Base-by-base conservation (phyloP, 1,140 invertebrate species). In the Zaprionus davidi region DNA sequence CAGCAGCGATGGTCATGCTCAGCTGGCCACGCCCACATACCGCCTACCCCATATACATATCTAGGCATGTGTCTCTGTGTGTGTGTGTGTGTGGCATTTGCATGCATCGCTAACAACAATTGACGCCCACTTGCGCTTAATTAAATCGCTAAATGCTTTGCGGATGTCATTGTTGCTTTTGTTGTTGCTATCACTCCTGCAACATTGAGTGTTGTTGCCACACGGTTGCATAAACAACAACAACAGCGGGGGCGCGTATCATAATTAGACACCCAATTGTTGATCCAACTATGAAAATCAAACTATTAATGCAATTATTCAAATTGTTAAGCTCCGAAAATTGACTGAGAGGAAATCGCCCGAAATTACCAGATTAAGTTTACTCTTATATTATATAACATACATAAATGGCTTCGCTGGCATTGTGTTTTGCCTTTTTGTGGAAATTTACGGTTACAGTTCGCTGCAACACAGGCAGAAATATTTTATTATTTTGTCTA, bases 131-230 rank as follows among this genome's bases (percentile, higher is more conserved):
- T 87, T 78, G 70, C 68, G 84, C 78, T 79, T 90, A 88, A 87
- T 87, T 87, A 81, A 87, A 79, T 65, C 70, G 70, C 84, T 87
- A 87, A 84, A 87, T 83, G 68, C 70, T 72, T 55, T 58, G 81
- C 78, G 78, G 72, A 74, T 82, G 66, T 76, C 80, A 66, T 67
- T 79, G 53, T 73, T 73, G 51, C 6, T 55, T 17, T 53, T 49
- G 9, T 15, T 51, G 46, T 51, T 46, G 38, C 7, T 63, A 28
- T 55, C 24, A 31, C 4, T 20, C 12, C 31, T 11, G 66, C 81
- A 77, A 63, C 15, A 17, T 34, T 7, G 51, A 58, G n/a, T 63
- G 49, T 28, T 34, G 31, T 34, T 34, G 59, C 72, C 36, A 66
- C 60, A 51, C 34, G 44, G 28, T 17, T 70, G 59, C 59, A 46